Percentiles rank a stretch among this genome's conserved stretches.
phyloP scores from a whole-genome alignment of 2,888 invertebrate genomes.

The Cryptus armator region DNA sequence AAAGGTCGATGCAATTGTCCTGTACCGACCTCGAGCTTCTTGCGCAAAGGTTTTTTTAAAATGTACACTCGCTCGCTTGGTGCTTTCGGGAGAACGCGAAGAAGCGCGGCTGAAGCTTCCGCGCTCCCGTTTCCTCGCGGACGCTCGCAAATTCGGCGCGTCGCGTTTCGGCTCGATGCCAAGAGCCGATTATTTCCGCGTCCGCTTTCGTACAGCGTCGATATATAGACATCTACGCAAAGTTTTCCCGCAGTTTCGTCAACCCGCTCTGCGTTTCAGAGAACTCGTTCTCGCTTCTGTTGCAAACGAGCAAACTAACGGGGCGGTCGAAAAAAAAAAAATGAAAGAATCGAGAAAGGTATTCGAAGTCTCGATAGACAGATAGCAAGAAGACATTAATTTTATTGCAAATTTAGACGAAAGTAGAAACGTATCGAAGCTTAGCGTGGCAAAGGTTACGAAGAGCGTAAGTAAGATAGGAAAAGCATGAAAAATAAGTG shows the following conservation, averaged over 20 bases:
- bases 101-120: slow-evolving; percentile 33
- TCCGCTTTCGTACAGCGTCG: slow-evolving; percentile 34
- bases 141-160: not conserved
- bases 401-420: not conserved
- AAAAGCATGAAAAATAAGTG: not conserved
- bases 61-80: not conserved
- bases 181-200: slow-evolving; percentile 78
- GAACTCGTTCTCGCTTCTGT: slow-evolving; percentile 7
- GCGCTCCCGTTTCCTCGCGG: slow-evolving; percentile 68
- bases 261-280: slow-evolving; percentile 19
- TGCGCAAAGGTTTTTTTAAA: slow-evolving; percentile 4
- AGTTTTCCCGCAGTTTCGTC: slow-evolving; percentile 27
- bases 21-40: slow-evolving; percentile 46
- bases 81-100: not conserved
- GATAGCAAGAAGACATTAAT: not conserved
- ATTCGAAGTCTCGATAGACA: not conserved
- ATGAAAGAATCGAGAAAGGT: not conserved
- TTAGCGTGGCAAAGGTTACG: not conserved
- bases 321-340: not conserved
- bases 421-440: slow-evolving; percentile 17
- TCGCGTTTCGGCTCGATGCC: slow-evolving; percentile 73
- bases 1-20: slow-evolving; percentile 27
- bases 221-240: slow-evolving; percentile 10
- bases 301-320: not conserved
- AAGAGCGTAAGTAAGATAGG: not conserved